These are phyloP conservation scores for Sturnira hondurensis DNA, from an alignment of 2,113 vertebrate species.

Conservation along the genomic window DNA sequence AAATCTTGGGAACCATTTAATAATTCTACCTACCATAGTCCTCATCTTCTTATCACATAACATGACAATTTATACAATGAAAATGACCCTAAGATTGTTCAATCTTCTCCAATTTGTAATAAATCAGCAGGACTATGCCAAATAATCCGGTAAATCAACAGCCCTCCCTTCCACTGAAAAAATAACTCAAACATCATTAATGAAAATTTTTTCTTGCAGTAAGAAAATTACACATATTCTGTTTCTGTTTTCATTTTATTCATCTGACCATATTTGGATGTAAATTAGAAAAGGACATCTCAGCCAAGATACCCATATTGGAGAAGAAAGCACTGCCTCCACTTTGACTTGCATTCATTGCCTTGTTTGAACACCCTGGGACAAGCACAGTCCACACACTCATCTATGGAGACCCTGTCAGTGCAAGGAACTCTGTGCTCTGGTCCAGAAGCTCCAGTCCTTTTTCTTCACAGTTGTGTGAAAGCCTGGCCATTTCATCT, in stretches of 20 bases:
- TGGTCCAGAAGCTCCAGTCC: neutral
- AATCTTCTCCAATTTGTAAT: neutral
- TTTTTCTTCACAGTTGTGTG: too few relatives aligned
- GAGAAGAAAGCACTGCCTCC: neutral
- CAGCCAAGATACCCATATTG: neutral
- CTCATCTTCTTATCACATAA: neutral
- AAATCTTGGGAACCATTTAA: neutral
- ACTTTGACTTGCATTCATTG: neutral
- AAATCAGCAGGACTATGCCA: neutral
- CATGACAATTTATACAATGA: neutral
- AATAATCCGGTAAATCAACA: too few relatives aligned
- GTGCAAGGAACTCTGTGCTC: too few relatives aligned
- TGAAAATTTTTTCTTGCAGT: neutral
- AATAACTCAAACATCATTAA: neutral
- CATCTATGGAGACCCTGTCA: fast-evolving
- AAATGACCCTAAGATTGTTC: neutral
- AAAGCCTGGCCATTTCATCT: neutral
- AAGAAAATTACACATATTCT: neutral
- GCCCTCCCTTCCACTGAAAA: neutral
- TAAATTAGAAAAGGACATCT: neutral
- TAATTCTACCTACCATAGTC: neutral
- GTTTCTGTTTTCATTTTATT: neutral
- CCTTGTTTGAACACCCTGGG: neutral
- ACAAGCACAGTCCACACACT: fast-evolving
- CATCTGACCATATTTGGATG: neutral